A percentile compares a stretch with the other conserved stretches of the same genome.
Evolutionary conservation across 2,888 invertebrate species (phyloP).

Genomic region (Criorhina ranunculi): DNA sequence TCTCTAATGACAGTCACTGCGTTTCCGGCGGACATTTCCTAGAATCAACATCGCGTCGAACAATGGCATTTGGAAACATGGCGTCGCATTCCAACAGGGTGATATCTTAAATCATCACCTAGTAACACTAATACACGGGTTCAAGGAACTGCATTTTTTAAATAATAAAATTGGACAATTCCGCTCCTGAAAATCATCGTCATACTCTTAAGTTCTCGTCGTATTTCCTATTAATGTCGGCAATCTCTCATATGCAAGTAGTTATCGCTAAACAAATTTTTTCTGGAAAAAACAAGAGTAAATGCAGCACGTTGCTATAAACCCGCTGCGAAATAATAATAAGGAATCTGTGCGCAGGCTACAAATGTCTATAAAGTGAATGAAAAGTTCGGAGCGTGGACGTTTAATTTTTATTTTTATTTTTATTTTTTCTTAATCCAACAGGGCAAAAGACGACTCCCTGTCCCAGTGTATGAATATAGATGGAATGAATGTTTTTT

Average conservation of each 20-base stretch:
- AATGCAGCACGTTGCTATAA: constrained; percentile 9
- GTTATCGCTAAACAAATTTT: background rate
- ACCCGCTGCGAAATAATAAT: constrained; percentile 11
- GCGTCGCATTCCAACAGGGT: too few relatives aligned
- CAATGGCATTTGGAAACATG: too few relatives aligned
- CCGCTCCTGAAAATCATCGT: constrained; percentile 16
- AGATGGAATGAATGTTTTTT: constrained; percentile 2
- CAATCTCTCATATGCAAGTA: background rate
- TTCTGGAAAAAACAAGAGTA: constrained; percentile 7
- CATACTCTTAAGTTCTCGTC: background rate
- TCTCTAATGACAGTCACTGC: too few relatives aligned
- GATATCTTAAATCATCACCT: too few relatives aligned
- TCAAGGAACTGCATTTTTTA: too few relatives aligned
- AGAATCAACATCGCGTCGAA: too few relatives aligned
- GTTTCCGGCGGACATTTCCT: too few relatives aligned
- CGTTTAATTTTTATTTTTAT: constrained; percentile 10
- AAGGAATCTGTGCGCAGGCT: constrained; percentile 22
- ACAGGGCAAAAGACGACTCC: background rate
- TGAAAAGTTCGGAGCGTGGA: constrained; percentile 9
- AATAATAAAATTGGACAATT: background rate
- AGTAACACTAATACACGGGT: too few relatives aligned
- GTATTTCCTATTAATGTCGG: background rate
- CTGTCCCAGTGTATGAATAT: background rate
- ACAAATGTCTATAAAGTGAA: constrained; percentile 32
- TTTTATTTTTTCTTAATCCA: background rate